A percentile compares a stretch with the other conserved stretches of the same genome.
Evolutionary conservation across 2,113 vertebrate species (phyloP).

Genomic region (Limnothrissa miodon): DNA sequence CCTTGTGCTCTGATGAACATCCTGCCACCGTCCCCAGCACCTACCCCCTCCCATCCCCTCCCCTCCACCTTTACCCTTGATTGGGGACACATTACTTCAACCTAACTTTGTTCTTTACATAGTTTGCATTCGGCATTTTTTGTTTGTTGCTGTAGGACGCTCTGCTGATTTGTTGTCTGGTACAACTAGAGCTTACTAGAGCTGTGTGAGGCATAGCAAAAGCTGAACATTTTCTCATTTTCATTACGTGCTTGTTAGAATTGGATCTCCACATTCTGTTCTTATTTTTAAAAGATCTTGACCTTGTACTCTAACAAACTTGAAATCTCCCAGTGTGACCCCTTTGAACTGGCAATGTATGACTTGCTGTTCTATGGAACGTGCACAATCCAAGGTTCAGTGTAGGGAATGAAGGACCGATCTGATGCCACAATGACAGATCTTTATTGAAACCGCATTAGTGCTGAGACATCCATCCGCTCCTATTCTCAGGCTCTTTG

Average conservation of each 20-base stretch:
- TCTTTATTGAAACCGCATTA: neutral
- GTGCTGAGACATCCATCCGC: neutral
- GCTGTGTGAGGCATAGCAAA: neutral
- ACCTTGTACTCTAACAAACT: neutral
- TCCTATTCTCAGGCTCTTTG: conserved; percentile 68
- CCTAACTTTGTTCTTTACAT: neutral
- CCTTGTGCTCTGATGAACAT: conserved; percentile 4
- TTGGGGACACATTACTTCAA: neutral
- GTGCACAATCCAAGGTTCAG: neutral
- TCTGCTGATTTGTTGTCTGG: neutral
- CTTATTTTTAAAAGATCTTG: neutral
- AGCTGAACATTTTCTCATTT: neutral
- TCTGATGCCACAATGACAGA: neutral
- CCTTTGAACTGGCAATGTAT: neutral
- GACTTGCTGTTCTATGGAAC: neutral
- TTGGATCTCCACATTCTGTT: neutral
- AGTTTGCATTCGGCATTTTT: neutral
- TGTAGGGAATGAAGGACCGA: neutral
- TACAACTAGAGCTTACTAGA: neutral
- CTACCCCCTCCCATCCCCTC: neutral
- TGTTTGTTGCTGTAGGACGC: neutral
- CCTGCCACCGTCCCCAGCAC: neutral
- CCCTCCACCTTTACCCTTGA: neutral
- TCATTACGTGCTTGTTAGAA: neutral
- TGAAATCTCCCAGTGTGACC: neutral